Percentiles rank a stretch among this genome's conserved stretches.
Conservation (phyloP, 2,888 invertebrate species). For the Tanypteryx hageni region DNA sequence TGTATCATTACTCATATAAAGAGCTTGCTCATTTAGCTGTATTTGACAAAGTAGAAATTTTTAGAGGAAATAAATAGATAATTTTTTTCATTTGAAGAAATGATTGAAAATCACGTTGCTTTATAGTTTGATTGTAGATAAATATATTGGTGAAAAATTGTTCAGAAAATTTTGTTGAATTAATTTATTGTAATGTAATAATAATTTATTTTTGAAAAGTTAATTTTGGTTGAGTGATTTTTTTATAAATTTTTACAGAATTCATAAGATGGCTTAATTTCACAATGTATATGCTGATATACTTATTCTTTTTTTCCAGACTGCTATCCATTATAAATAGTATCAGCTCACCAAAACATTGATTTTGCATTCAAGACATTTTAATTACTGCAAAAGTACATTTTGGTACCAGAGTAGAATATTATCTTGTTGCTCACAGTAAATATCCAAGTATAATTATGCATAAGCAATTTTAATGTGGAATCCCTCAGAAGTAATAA, state of each 20-base stretch:
- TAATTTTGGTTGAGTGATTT: not conserved
- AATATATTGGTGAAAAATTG: too few species aligned
- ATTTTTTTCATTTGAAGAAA: too few species aligned
- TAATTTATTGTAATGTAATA: not conserved
- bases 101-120: too few species aligned
- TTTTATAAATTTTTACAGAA: not conserved
- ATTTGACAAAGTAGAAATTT: too few species aligned
- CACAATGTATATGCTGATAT: not conserved
- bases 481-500: not conserved
- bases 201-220: not conserved
- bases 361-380: slow-evolving; percentile 8
- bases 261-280: not conserved
- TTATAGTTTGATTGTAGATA: too few species aligned
- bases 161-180: too few species aligned
- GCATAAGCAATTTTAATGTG: not conserved
- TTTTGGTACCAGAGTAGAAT: not conserved
- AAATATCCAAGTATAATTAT: not conserved
- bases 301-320: slow-evolving; percentile 24
- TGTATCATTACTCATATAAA: too few species aligned
- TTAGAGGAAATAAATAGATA: too few species aligned
- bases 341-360: slow-evolving; percentile 46
- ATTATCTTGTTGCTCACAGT: not conserved
- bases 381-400: slow-evolving; percentile 18
- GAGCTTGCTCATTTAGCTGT: too few species aligned
- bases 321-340: slow-evolving; percentile 50